These are phyloP conservation scores for Actias luna DNA, from an alignment of 2,888 invertebrate genomes.

Conservation along the genomic window DNA sequence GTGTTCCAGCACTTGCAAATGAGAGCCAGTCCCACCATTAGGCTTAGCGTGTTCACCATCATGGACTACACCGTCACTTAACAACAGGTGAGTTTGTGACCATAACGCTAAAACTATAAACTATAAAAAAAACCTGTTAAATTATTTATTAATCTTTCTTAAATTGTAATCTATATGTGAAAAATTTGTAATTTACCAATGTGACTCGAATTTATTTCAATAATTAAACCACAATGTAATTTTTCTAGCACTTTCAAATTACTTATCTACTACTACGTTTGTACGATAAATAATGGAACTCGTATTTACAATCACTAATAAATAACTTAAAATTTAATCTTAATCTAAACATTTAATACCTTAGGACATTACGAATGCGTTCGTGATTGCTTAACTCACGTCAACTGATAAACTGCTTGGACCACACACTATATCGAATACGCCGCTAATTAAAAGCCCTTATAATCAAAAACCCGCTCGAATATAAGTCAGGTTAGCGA, in stretches of 20 bases:
- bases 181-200: no score
- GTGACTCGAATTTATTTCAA: background rate
- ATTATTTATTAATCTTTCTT: no score
- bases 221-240: background rate
- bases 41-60: no score
- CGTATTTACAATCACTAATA: slow-evolving; percentile 20
- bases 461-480: slow-evolving; percentile 43
- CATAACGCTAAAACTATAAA: no score
- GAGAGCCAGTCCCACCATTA: no score
- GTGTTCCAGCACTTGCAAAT: no score
- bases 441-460: slow-evolving; percentile 65
- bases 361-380: slow-evolving; percentile 57
- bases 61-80: no score
- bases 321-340: slow-evolving; percentile 45
- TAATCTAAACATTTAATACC: slow-evolving; percentile 52
- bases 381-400: slow-evolving; percentile 61
- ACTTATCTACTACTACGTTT: slow-evolving; percentile 27
- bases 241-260: background rate
- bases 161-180: no score
- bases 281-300: slow-evolving; percentile 36
- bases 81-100: no score
- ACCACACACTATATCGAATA: slow-evolving; percentile 71
- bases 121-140: no score
- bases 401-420: slow-evolving; percentile 46
- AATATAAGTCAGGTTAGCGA: slow-evolving; percentile 53